phyloP scores from a whole-genome alignment of 2,113 vertebrate genomes.

The Ia io region DNA sequence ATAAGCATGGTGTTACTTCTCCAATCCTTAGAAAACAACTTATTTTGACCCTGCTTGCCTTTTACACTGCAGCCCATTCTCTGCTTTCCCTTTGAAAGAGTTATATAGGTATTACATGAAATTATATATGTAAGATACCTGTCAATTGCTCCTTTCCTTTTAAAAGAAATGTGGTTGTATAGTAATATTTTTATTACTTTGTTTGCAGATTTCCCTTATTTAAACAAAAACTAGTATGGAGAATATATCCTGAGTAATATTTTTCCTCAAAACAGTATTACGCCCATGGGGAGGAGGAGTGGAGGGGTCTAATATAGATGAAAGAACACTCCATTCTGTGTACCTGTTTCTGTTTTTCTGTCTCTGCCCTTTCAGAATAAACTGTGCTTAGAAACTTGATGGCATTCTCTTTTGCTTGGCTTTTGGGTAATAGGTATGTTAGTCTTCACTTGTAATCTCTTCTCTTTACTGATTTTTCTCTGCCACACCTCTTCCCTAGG shows the following conservation, averaged over 20 bases:
- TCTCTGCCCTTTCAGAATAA: not conserved
- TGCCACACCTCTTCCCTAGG: not conserved
- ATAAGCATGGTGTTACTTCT: not conserved
- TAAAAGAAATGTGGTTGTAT: constrained; percentile 10
- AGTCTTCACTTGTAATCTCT: not conserved
- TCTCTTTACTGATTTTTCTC: not conserved
- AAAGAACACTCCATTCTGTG: not conserved
- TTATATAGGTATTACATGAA: constrained; percentile 5
- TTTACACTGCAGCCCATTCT: constrained; percentile 1
- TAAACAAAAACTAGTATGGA: constrained; percentile 17
- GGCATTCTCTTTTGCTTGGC: not conserved
- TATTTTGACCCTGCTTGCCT: constrained; percentile 2
- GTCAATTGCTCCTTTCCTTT: constrained; percentile 15
- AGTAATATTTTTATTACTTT: not conserved
- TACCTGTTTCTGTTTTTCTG: not conserved
- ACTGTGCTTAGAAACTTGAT: constrained; percentile 14
- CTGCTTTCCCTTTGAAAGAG: not conserved
- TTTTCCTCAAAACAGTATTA: not conserved
- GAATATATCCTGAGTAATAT: constrained; percentile 3
- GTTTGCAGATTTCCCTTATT: not conserved
- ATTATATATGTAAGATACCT: not conserved
- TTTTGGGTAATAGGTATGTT: not conserved
- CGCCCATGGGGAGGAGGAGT: not conserved
- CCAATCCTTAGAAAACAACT: not conserved
- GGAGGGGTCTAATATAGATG: not conserved